Evolutionary conservation across 2,797 vertebrate species (phyloP).

Genomic region (Molossus alvarezi): DNA sequence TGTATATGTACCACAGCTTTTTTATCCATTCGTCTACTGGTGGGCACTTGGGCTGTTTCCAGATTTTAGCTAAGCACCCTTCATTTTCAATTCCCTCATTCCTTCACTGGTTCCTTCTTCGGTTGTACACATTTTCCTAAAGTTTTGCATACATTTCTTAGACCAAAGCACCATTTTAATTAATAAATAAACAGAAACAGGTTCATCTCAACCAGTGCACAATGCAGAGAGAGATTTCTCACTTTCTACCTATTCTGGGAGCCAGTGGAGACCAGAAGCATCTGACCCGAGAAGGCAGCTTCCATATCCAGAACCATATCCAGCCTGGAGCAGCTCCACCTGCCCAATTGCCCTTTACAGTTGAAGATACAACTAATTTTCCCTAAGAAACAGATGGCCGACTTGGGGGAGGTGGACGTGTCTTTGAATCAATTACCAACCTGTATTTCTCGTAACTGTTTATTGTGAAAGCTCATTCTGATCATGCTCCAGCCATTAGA

Average conservation of each 20-base stretch:
- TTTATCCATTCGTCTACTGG: too few species aligned
- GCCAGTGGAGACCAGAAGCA: not conserved
- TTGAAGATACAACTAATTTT: conserved; percentile 6
- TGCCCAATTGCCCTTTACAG: conserved; percentile 20
- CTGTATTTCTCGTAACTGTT: not conserved
- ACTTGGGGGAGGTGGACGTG: too few species aligned
- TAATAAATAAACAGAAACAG: not conserved
- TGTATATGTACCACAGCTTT: too few species aligned
- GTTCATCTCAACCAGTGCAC: not conserved
- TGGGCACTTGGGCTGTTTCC: too few species aligned
- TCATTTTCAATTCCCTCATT: not conserved
- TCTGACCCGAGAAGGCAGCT: not conserved
- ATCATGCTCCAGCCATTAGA: not conserved
- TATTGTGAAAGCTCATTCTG: not conserved
- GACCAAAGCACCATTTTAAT: not conserved
- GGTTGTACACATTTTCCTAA: not conserved
- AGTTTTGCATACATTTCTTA: not conserved
- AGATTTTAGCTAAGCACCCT: too few species aligned
- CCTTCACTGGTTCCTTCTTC: not conserved
- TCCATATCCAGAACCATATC: not conserved
- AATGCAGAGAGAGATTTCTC: not conserved
- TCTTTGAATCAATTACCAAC: conserved; percentile 1
- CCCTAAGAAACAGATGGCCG: not conserved
- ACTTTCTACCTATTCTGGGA: not conserved
- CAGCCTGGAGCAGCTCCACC: not conserved